These are phyloP conservation scores for Macrosoma leucophasiata DNA, from an alignment of 2,888 invertebrate species.

Conservation along the genomic window DNA sequence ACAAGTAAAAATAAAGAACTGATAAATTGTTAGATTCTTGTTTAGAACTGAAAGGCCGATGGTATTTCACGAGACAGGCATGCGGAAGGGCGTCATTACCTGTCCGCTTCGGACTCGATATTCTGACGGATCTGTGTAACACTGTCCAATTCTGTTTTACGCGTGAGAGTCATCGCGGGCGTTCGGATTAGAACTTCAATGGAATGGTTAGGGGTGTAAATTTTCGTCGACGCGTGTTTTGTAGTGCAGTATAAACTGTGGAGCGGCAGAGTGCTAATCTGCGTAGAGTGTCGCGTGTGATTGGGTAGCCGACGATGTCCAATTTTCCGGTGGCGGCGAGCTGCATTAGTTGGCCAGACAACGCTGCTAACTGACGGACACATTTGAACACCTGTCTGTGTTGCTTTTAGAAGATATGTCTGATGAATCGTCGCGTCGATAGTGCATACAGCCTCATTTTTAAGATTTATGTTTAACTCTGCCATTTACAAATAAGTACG, in stretches of 20 bases:
- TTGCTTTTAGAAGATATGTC: no score
- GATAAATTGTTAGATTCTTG: no score
- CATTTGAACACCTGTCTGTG: conserved; percentile 42
- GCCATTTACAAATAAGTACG: no score
- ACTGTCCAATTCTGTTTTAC: conserved; percentile 50
- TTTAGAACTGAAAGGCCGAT: no score
- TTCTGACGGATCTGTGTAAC: conserved; percentile 36
- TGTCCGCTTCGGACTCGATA: conserved; percentile 39
- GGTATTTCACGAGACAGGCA: no score
- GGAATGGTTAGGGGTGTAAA: conserved; percentile 46
- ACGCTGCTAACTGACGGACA: conserved; percentile 48
- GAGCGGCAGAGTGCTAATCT: conserved; percentile 57
- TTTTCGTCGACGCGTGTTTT: conserved; percentile 42
- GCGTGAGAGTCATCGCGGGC: conserved; percentile 31
- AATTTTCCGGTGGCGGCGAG: conserved; percentile 60
- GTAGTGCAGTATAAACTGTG: conserved; percentile 43
- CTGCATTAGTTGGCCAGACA: conserved; percentile 61
- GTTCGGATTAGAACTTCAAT: conserved; percentile 47
- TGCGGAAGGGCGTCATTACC: conserved; percentile 35
- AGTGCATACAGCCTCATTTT: no score
- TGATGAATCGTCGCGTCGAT: neutral
- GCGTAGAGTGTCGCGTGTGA: conserved; percentile 72
- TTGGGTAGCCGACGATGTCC: conserved; percentile 68
- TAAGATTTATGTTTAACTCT: no score
- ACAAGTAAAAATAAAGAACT: no score